Evolutionary conservation across 2,797 vertebrate species (phyloP).

Genomic region (Enteromius viviparus): DNA sequence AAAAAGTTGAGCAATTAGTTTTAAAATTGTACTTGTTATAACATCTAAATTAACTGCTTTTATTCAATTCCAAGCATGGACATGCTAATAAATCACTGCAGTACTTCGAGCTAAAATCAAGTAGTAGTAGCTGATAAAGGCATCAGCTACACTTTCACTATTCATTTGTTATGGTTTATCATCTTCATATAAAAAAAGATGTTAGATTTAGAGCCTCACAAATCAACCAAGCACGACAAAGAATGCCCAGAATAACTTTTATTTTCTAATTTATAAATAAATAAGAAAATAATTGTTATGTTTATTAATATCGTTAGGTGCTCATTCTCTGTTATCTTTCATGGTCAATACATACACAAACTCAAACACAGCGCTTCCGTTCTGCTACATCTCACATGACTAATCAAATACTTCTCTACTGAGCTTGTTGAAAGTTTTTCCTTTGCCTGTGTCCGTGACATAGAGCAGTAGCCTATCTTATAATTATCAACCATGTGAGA

Average conservation of each 20-base stretch:
- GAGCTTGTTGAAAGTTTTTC: constrained; percentile 36
- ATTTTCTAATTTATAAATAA: background rate
- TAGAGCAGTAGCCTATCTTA: constrained; percentile 48
- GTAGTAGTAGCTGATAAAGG: background rate
- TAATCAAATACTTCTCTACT: constrained; percentile 52
- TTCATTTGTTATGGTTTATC: background rate
- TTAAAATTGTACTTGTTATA: background rate
- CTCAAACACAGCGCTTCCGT: background rate
- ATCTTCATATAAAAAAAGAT: background rate
- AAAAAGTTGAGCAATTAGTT: background rate
- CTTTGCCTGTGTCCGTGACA: constrained; percentile 48
- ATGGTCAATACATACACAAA: background rate
- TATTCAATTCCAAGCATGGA: constrained; percentile 6
- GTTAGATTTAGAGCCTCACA: background rate
- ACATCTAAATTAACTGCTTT: constrained; percentile 16
- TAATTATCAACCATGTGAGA: constrained; percentile 51
- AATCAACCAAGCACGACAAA: background rate
- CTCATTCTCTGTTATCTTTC: background rate
- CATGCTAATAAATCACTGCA: background rate
- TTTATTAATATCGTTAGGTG: background rate
- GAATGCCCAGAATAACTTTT: background rate
- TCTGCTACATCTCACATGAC: background rate
- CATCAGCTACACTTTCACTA: background rate
- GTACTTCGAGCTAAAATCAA: background rate
- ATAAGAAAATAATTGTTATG: background rate